These are phyloP conservation scores for Panthera uncia DNA, from an alignment of 2,113 vertebrate species.

Conservation along the genomic window DNA sequence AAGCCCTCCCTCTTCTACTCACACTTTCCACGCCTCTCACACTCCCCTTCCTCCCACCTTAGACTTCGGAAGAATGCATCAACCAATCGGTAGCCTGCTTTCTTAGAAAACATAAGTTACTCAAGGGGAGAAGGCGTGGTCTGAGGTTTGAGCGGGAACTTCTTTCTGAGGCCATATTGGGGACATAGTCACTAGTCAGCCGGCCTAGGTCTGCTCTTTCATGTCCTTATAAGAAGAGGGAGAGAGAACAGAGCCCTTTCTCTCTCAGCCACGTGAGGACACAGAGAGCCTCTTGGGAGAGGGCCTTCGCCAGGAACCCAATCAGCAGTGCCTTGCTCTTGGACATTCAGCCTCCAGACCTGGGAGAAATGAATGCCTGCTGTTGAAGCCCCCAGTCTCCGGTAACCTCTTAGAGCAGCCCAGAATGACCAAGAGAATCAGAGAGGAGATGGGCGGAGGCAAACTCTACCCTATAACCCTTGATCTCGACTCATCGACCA, in stretches of 20 bases:
- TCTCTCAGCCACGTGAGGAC: neutral
- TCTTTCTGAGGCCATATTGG: too few species aligned
- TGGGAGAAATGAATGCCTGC: neutral
- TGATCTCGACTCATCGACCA: neutral
- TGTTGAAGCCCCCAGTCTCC: neutral
- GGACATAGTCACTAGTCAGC: too few species aligned
- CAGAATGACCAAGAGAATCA: neutral
- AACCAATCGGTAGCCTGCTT: too few species aligned
- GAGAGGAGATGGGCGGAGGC: neutral
- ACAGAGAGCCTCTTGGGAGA: neutral
- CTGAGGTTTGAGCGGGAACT: too few species aligned
- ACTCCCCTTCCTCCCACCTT: too few species aligned
- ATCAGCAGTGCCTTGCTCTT: too few species aligned
- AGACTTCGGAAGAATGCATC: too few species aligned
- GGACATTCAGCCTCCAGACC: neutral
- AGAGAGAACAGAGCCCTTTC: neutral
- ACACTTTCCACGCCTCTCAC: too few species aligned
- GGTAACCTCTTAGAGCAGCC: neutral
- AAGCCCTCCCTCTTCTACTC: too few species aligned
- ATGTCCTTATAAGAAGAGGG: neutral
- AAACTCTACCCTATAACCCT: neutral
- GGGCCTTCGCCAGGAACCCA: neutral
- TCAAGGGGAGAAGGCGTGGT: too few species aligned
- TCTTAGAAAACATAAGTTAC: too few species aligned
- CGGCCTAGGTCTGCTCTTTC: too few species aligned